Percentiles rank a stretch among this genome's conserved stretches.
Conservation (phyloP, 2,888 invertebrate species). For the Ormia ochracea region DNA sequence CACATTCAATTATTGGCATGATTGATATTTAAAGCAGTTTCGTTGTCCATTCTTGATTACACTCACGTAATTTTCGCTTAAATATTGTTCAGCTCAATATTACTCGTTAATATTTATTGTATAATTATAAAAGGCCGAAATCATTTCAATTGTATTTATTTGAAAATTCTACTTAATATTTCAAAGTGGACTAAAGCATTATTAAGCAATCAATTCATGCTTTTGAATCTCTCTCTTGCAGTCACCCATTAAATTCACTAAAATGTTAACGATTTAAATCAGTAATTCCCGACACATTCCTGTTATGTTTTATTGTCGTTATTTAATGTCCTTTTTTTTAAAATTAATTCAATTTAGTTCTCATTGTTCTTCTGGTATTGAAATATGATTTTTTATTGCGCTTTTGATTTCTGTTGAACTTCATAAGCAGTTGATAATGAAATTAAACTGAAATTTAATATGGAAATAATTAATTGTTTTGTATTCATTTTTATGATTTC, state of each 20-base stretch:
- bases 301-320: constrained; percentile 59
- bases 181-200: background rate
- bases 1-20: no score
- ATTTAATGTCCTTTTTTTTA: background rate
- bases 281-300: constrained; percentile 58
- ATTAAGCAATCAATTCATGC: constrained; percentile 37
- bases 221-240: background rate
- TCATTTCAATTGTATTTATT: constrained; percentile 42
- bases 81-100: constrained; percentile 51
- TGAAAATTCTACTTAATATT: constrained; percentile 28
- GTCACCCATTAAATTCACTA: background rate
- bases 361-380: background rate
- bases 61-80: constrained; percentile 55
- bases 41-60: constrained; percentile 19
- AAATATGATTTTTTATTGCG: constrained; percentile 33
- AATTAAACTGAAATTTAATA: constrained; percentile 49
- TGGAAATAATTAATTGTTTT: constrained; percentile 55
- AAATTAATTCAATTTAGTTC: constrained; percentile 14
- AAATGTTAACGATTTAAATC: constrained; percentile 53
- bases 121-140: constrained; percentile 47
- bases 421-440: constrained; percentile 49
- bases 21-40: constrained; percentile 38
- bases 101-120: constrained; percentile 46
- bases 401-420: constrained; percentile 40
- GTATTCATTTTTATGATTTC: background rate